phyloP scores from a whole-genome alignment of 2,888 invertebrate species.

The Andrena flavipes region DNA sequence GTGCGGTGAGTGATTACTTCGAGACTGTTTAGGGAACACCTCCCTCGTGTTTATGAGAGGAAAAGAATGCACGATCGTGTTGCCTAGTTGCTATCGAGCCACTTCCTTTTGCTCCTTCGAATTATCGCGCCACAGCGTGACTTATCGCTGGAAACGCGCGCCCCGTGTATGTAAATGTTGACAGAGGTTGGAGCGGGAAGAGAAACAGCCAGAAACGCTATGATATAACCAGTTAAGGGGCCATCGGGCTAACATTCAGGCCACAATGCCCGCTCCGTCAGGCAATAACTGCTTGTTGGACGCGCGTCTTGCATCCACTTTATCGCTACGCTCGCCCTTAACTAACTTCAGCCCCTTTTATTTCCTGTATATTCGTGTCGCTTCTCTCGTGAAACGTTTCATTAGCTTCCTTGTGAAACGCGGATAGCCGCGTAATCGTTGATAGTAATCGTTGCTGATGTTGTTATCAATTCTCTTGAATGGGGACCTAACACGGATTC shows the following conservation, averaged over 20 bases:
- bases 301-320: conserved; percentile 34
- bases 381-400: conserved; percentile 6
- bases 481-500: too few relatives aligned
- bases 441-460: neutral
- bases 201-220: conserved; percentile 63
- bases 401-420: neutral
- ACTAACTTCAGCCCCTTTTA: conserved; percentile 17
- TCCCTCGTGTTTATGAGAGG: neutral
- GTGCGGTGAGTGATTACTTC: neutral
- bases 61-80: neutral
- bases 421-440: conserved; percentile 12
- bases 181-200: conserved; percentile 51
- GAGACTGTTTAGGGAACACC: too few relatives aligned
- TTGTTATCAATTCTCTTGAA: neutral
- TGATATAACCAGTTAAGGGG: conserved; percentile 72
- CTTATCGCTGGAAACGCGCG: conserved; percentile 58
- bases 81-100: neutral
- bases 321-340: conserved; percentile 25
- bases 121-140: conserved; percentile 45
- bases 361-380: neutral
- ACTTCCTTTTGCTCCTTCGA: conserved; percentile 28
- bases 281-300: conserved; percentile 40
- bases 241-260: conserved; percentile 63
- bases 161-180: conserved; percentile 60
- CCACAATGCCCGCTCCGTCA: conserved; percentile 47